Evolutionary conservation across 2,888 invertebrate species (phyloP), one percentile per base, ranked within the genome.

Genomic region (Stenoptilia bipunctidactyla): DNA sequence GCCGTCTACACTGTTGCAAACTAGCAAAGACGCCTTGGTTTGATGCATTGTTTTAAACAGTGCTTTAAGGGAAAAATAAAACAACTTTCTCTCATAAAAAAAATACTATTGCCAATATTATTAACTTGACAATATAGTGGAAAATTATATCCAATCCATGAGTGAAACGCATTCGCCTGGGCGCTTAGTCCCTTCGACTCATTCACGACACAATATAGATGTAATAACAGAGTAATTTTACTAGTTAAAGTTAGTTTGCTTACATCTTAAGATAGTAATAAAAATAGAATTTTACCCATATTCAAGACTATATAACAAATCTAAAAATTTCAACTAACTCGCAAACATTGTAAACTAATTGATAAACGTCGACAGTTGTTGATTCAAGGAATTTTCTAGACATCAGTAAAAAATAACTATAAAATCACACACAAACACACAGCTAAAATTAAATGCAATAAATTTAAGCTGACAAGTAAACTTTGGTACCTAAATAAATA

Each of bases 41-140:
- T n/a, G n/a, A n/a, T n/a, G n/a, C n/a, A n/a, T n/a, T n/a, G n/a
- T n/a, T n/a, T n/a, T n/a, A n/a, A n/a, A n/a, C n/a, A n/a, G n/a
- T 20, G 20, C 3, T 8, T 20, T 20, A 20, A 5, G 8, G 8
- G 20, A 20, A 20, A 20, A 20, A 20, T 20, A 8, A 20, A 20
- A 20, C 20, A 20, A 20, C 20, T 20, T 20, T 20, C 8, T 20
- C 20, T 20, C 20, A 20, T 20, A 20, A 20, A 20, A 20, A 20
- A 20, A 5, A 5, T 20, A 20, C 20, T 20, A 20, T 65, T 67
- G 65, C 60, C 73, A 68, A 65, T 56, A 53, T 56, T 55, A 46
- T 58, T 53, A 52, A 51, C 56, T 61, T 62, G 69, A 66, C 71
- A 75, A 67, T 62, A 59, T 58, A 58, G 55, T 67, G 66, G 65